phyloP scores from a whole-genome alignment of 2,797 vertebrate species.

The Spinibarbus caldwelli region DNA sequence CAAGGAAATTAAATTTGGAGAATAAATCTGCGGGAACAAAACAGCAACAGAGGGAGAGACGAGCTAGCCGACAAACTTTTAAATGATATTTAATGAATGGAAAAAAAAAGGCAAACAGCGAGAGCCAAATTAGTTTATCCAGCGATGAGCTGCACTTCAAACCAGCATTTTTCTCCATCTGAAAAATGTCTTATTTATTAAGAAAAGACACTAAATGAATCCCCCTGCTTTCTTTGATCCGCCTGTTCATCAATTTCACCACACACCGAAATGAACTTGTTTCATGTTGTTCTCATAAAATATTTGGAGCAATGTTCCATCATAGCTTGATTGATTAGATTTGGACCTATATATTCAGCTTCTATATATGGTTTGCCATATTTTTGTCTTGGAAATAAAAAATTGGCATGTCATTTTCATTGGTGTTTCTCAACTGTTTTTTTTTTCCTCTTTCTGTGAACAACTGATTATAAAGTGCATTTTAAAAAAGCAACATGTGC shows the following conservation, averaged over 20 bases:
- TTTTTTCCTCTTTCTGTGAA: neutral
- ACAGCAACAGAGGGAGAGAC: constrained; percentile 34
- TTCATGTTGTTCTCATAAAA: constrained; percentile 19
- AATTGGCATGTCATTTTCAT: neutral
- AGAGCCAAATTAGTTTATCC: constrained; percentile 47
- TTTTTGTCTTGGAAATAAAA: constrained; percentile 13
- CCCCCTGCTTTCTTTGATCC: constrained; percentile 32
- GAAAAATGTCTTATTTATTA: constrained; percentile 38
- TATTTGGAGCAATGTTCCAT: constrained; percentile 4
- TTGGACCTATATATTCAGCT: neutral
- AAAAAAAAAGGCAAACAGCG: constrained; percentile 4
- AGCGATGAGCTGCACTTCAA: constrained; percentile 15
- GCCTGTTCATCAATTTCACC: constrained; percentile 11
- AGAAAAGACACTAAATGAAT: constrained; percentile 33
- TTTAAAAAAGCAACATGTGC: neutral
- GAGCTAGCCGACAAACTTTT: constrained; percentile 51
- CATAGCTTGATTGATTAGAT: constrained; percentile 18
- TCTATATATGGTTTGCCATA: neutral
- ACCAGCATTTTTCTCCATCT: constrained; percentile 25
- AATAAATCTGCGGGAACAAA: constrained; percentile 52
- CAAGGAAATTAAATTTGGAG: constrained; percentile 57
- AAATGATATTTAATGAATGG: constrained; percentile 57
- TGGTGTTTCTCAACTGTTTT: neutral
- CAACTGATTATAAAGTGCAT: neutral
- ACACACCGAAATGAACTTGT: constrained; percentile 15